Base-by-base conservation (phyloP, 2,888 invertebrate species). In the Nezara viridula region DNA sequence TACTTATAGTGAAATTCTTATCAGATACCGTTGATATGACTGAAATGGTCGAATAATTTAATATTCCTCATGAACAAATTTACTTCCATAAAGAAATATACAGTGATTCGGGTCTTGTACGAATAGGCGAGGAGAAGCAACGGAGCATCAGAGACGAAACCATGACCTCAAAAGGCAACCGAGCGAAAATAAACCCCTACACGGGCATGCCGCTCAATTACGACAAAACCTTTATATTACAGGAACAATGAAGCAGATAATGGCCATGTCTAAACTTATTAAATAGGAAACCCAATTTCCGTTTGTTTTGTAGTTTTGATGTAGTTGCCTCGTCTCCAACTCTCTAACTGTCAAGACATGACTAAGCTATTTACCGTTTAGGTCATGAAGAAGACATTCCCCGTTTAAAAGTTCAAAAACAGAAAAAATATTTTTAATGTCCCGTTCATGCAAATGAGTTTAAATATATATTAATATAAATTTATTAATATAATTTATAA, bases 131-230 rank as follows among this genome's bases (percentile, higher is more conserved):
- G 9, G 14, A 19, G 37, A 14, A 73, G 66, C 19, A 37, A 6
- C 7, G 7, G 16, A 66, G 32, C 21, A 73, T 37, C 37, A 7
- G 32, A 73, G 21, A 2, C 27, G 60, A 2, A 60, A 21, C 66
- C 66, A 37, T 73, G 66, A 37, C 32, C 66, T 73, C 32, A 37
- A 73, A 73, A 73, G 66, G 66, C 66, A 73, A 19, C 66, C 6
- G 66, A 73, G 66, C 66, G 4, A 73, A 73, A 73, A 73, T 73
- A 73, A 73, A 73, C 32, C 37, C 66, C 32, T 21, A 66, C 27
- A 37, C 66, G 32, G 10, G 14, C 37, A 32, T 32, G 66, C 16
- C 32, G 19, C 60, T 60, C 60, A 60, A 73, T 73, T 19, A 37
- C 32, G 37, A 32, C 37, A 73, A 73, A 73, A 73, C 1, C 66